phyloP scores from a whole-genome alignment of 2,888 invertebrate genomes.

The Drosophila rubida region DNA sequence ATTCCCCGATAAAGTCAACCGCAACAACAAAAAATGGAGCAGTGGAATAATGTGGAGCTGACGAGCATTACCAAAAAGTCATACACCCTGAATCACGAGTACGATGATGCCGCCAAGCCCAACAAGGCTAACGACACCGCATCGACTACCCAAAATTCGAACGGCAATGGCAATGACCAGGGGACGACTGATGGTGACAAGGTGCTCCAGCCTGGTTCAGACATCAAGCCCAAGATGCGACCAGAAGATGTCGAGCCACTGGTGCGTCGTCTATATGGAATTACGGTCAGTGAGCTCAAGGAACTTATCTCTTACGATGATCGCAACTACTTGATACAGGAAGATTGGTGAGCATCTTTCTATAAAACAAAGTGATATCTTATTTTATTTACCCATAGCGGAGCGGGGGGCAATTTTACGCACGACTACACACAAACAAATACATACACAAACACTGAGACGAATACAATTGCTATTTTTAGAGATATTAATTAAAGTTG shows the following conservation, averaged over 20 bases:
- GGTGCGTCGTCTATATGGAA: conserved; percentile 83
- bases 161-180: conserved; percentile 32
- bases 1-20: conserved; percentile 40
- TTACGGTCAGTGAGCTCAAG: conserved; percentile 80
- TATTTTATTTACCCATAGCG: background rate
- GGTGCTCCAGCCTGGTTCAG: conserved; percentile 82
- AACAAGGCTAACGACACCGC: conserved; percentile 38
- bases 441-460: conserved; percentile 7
- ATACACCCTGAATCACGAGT: conserved; percentile 82
- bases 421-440: conserved; percentile 14
- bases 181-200: conserved; percentile 26
- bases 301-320: conserved; percentile 85
- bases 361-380: background rate
- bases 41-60: conserved; percentile 82
- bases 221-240: conserved; percentile 82
- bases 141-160: conserved; percentile 29
- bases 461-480: conserved; percentile 32
- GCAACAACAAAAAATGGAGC: conserved; percentile 69
- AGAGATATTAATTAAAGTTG: conserved; percentile 65
- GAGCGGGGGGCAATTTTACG: conserved; percentile 9
- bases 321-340: conserved; percentile 83
- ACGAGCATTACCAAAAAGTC: conserved; percentile 82
- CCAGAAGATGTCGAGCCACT: conserved; percentile 79
- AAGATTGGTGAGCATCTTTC: conserved; percentile 82
- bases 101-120: conserved; percentile 61